These are phyloP conservation scores for Talpa occidentalis DNA, from an alignment of 2,113 vertebrate genomes.

Conservation along the genomic window DNA sequence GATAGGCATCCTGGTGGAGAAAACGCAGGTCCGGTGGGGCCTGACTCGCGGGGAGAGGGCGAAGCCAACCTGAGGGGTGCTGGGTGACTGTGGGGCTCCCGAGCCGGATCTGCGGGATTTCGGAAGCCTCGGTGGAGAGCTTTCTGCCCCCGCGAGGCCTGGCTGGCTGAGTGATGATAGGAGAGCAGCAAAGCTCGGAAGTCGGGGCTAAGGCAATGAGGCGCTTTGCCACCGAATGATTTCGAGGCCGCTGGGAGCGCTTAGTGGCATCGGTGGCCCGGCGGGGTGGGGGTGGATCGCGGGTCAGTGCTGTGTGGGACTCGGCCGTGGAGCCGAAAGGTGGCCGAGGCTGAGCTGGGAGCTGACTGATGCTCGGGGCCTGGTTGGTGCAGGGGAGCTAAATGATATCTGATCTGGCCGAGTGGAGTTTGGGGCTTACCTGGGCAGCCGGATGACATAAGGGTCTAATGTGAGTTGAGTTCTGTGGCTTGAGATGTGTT, in stretches of 20 bases:
- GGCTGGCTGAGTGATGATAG: background rate
- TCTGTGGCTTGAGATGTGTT: background rate
- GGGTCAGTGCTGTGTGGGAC: background rate
- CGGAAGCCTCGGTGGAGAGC: background rate
- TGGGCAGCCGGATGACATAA: background rate
- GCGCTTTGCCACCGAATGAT: background rate
- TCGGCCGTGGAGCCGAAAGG: background rate
- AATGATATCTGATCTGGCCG: conserved; percentile 54
- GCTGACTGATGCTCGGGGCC: background rate
- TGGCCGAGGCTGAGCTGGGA: background rate
- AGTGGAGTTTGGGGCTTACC: conserved; percentile 59
- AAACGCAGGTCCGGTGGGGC: conserved; percentile 74
- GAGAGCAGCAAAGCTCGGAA: background rate
- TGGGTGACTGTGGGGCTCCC: background rate
- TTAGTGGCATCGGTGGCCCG: background rate
- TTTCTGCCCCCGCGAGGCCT: background rate
- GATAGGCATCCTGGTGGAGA: conserved; percentile 82
- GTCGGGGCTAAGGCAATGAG: background rate
- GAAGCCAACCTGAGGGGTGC: background rate
- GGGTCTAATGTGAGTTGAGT: background rate
- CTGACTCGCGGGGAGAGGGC: background rate
- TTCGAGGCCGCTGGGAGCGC: background rate
- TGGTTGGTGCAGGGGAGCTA: background rate
- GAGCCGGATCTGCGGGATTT: background rate
- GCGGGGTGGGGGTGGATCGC: background rate